Percentiles rank a stretch among this genome's conserved stretches.
phyloP scores from a whole-genome alignment of 1,140 invertebrate species.

The Hypsibius dujardini region DNA sequence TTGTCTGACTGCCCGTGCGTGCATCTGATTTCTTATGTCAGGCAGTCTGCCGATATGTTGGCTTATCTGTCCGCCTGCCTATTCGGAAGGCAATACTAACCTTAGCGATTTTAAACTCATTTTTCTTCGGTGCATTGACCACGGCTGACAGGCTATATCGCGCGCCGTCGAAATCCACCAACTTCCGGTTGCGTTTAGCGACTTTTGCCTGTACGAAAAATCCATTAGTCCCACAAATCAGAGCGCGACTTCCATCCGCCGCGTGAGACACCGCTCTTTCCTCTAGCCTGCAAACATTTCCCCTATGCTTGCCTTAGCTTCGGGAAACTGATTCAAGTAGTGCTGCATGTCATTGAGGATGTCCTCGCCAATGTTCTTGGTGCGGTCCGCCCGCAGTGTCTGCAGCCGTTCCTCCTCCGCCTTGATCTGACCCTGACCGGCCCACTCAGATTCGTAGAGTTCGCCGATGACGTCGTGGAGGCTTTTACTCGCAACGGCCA shows the following conservation, averaged over 20 bases:
- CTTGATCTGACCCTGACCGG: slow-evolving; percentile 67
- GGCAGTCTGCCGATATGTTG: no score
- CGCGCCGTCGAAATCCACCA: slow-evolving; percentile 92
- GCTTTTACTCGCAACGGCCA: slow-evolving; percentile 71
- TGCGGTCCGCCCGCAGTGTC: neutral
- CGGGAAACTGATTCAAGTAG: slow-evolving; percentile 48
- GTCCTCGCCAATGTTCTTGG: neutral
- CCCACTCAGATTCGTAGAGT: slow-evolving; percentile 83
- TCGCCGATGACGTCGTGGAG: slow-evolving; percentile 76
- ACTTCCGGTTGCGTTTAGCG: slow-evolving; percentile 79
- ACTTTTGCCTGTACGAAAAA: slow-evolving; percentile 61
- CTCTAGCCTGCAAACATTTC: neutral
- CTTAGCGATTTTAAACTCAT: slow-evolving; percentile 61
- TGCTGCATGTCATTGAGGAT: slow-evolving; percentile 27
- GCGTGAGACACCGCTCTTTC: neutral
- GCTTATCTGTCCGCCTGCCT: no score
- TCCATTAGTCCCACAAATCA: no score
- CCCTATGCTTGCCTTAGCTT: slow-evolving; percentile 29
- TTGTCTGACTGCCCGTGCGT: no score
- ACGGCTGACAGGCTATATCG: slow-evolving; percentile 82
- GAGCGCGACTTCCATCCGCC: no score
- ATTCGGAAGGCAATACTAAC: slow-evolving; percentile 23
- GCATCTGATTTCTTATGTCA: no score
- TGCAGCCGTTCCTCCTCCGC: slow-evolving; percentile 30
- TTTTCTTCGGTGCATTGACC: slow-evolving; percentile 54